phyloP scores from a whole-genome alignment of 2,113 vertebrate species.

The Spilogale gracilis region DNA sequence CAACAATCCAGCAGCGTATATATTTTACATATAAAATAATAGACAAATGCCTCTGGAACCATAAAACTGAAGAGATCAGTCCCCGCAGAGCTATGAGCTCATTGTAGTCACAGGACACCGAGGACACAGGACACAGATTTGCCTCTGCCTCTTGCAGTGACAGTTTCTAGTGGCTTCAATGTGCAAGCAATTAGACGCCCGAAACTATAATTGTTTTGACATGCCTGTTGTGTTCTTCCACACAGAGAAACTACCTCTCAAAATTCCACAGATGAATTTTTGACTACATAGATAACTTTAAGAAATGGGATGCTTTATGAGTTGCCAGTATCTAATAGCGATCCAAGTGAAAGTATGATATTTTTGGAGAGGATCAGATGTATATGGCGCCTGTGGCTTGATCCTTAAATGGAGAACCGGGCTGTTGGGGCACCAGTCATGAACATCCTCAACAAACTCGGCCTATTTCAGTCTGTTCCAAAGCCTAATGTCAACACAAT shows the following conservation, averaged over 20 bases:
- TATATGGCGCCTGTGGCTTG: background rate
- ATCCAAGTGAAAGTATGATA: background rate
- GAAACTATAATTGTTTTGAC: conserved; percentile 52
- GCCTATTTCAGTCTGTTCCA: background rate
- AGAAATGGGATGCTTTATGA: background rate
- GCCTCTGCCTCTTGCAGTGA: conserved; percentile 44
- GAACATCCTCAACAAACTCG: background rate
- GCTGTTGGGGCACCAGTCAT: background rate
- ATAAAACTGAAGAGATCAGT: background rate
- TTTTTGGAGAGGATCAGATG: background rate
- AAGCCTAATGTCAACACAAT: background rate
- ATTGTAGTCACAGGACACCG: background rate
- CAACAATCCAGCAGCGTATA: background rate
- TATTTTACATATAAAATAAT: background rate
- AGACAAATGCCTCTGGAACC: background rate
- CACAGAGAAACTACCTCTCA: conserved; percentile 49
- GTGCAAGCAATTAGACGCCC: conserved; percentile 75
- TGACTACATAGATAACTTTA: background rate
- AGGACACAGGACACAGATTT: background rate
- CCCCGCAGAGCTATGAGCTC: background rate
- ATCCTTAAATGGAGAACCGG: background rate
- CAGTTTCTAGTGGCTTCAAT: conserved; percentile 67
- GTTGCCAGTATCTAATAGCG: background rate
- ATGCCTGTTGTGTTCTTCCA: conserved; percentile 47
- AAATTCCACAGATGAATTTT: conserved; percentile 27